Percentiles rank a stretch among this genome's conserved stretches.
phyloP scores from a whole-genome alignment of 1,140 invertebrate species.

The Mizuhopecten yessoensis region DNA sequence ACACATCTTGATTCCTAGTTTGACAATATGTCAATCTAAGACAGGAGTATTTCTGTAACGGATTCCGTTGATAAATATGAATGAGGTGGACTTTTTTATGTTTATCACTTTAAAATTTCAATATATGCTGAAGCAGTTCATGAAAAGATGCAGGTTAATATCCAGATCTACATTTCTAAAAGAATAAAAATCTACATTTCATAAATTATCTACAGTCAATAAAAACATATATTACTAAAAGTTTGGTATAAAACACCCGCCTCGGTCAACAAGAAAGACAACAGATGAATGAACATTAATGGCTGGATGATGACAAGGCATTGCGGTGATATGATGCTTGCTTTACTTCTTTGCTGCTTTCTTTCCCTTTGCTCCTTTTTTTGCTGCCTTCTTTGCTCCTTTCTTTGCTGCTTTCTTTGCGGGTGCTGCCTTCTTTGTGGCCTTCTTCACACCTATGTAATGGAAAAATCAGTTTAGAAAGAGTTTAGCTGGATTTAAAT shows the following conservation, averaged over 20 bases:
- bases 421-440: neutral
- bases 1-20: neutral
- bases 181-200: conserved; percentile 29
- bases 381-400: conserved; percentile 15
- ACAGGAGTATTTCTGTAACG: conserved; percentile 32
- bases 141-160: conserved; percentile 21
- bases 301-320: conserved; percentile 36
- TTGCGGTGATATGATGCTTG: neutral
- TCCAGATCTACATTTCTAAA: conserved; percentile 20
- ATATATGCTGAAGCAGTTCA: neutral
- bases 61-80: conserved; percentile 35
- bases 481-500: too few relatives aligned
- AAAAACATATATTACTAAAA: conserved; percentile 28
- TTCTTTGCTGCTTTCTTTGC: conserved; percentile 37
- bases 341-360: conserved; percentile 14
- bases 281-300: conserved; percentile 34
- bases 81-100: neutral
- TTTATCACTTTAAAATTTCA: neutral
- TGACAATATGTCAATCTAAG: conserved; percentile 20
- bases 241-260: conserved; percentile 2
- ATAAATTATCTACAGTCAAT: conserved; percentile 40
- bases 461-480: too few relatives aligned
- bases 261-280: conserved; percentile 30
- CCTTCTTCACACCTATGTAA: neutral
- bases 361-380: neutral